Conservation (phyloP, 2,888 invertebrate genomes). For the Latrodectus elegans region DNA sequence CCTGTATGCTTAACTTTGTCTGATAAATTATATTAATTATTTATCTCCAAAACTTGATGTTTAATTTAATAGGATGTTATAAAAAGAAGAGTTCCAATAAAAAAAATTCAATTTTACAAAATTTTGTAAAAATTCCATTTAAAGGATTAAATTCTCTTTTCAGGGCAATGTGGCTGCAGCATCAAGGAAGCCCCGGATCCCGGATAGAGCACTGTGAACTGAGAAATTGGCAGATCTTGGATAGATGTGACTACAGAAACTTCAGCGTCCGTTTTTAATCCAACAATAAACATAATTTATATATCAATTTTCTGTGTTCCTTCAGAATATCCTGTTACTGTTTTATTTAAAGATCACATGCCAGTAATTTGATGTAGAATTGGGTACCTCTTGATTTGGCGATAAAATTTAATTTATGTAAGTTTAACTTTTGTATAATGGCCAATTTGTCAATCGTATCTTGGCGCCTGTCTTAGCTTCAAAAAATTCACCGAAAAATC, state of each 20-base stretch:
- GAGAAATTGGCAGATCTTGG: slow-evolving; percentile 82
- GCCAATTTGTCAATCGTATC: no score
- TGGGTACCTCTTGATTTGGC: no score
- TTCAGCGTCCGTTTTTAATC: slow-evolving; percentile 85
- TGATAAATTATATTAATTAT: no score
- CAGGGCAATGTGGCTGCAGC: slow-evolving; percentile 73
- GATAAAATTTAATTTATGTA: no score
- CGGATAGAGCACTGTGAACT: slow-evolving; percentile 73
- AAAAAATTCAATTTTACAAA: not conserved
- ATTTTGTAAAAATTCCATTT: not conserved
- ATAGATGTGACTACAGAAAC: slow-evolving; percentile 81
- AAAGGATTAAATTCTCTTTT: slow-evolving; percentile 19
- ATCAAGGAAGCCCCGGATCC: slow-evolving; percentile 74
- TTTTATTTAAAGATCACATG: not conserved
- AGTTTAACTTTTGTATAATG: no score
- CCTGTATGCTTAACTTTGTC: no score
- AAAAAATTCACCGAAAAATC: no score
- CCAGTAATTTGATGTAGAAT: not conserved
- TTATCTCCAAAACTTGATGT: no score
- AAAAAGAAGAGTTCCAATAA: not conserved
- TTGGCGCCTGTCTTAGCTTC: no score
- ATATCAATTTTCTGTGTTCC: not conserved
- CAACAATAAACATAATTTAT: not conserved
- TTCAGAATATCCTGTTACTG: not conserved
- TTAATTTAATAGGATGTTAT: not conserved